Conservation (phyloP, 2,888 invertebrate genomes). For the Ophion costatus region DNA sequence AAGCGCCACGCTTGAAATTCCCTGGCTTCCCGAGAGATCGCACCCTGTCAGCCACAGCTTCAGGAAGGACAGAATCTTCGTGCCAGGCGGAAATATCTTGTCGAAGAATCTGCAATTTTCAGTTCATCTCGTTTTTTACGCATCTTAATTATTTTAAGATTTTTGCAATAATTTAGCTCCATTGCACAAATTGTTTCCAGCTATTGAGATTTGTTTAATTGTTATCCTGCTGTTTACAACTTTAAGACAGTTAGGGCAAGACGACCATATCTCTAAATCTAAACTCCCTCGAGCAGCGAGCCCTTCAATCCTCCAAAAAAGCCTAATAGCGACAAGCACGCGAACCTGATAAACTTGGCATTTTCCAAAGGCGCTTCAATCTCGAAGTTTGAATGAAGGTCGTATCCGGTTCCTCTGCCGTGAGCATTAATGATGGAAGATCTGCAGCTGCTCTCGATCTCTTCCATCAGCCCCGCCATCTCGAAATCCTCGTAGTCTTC, state of each 20-base stretch:
- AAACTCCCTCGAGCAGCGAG: not conserved
- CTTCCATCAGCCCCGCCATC: not conserved
- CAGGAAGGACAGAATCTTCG: slow-evolving; percentile 85
- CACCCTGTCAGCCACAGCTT: slow-evolving; percentile 85
- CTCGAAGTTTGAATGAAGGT: slow-evolving; percentile 87
- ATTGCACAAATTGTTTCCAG: too few species aligned
- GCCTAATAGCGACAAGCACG: slow-evolving; percentile 66
- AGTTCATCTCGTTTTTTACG: not conserved
- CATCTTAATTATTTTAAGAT: not conserved
- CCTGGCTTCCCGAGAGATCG: slow-evolving; percentile 74
- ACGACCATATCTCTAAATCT: too few species aligned
- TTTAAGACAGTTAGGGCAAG: too few species aligned
- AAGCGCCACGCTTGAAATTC: slow-evolving; percentile 85
- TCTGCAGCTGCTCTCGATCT: slow-evolving; percentile 81
- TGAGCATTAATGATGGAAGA: slow-evolving; percentile 86
- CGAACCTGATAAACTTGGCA: slow-evolving; percentile 83
- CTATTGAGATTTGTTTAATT: too few species aligned
- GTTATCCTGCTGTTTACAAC: too few species aligned
- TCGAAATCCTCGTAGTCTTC: not conserved
- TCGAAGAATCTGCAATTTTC: slow-evolving; percentile 80
- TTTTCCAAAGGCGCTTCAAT: slow-evolving; percentile 87
- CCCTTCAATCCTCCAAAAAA: slow-evolving; percentile 70
- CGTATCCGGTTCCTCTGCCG: slow-evolving; percentile 83
- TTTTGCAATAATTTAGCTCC: not conserved
- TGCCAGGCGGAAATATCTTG: slow-evolving; percentile 82